phyloP scores from a whole-genome alignment of 2,888 invertebrate species.

The Lamellibrachia satsuma region DNA sequence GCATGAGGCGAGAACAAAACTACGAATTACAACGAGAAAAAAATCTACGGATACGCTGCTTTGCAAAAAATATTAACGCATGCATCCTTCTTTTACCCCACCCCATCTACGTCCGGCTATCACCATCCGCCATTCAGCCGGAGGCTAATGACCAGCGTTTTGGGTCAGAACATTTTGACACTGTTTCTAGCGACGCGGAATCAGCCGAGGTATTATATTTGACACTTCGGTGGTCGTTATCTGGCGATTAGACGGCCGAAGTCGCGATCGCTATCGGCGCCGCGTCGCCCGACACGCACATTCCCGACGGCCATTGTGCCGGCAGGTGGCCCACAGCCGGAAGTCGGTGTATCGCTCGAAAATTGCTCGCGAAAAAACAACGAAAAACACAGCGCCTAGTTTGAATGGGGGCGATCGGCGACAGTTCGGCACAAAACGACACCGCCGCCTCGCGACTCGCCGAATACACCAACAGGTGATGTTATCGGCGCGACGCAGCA shows the following conservation, averaged over 20 bases:
- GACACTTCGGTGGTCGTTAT: not conserved
- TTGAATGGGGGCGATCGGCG: not conserved
- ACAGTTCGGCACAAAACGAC: not conserved
- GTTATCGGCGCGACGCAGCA: not conserved
- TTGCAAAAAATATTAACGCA: not conserved
- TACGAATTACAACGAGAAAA: not conserved
- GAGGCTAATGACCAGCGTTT: not conserved
- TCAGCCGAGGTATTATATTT: slow-evolving; percentile 5
- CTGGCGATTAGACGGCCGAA: not conserved
- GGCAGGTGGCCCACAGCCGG: not conserved
- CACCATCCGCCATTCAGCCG: not conserved
- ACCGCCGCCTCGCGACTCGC: not conserved
- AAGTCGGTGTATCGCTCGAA: not conserved
- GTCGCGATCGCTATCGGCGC: not conserved
- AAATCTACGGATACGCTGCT: not conserved
- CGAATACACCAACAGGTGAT: not conserved
- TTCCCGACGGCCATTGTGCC: not conserved
- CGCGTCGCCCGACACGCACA: not conserved
- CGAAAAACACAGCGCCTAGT: not conserved
- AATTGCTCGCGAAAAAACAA: not conserved
- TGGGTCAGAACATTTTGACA: not conserved
- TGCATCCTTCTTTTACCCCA: not conserved
- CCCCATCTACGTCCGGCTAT: not conserved
- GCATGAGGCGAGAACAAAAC: not conserved
- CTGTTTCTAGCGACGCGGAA: not conserved